Percentiles rank a stretch among this genome's conserved stretches.
phyloP scores from a whole-genome alignment of 2,888 invertebrate species.

The Lycaena phlaeas region DNA sequence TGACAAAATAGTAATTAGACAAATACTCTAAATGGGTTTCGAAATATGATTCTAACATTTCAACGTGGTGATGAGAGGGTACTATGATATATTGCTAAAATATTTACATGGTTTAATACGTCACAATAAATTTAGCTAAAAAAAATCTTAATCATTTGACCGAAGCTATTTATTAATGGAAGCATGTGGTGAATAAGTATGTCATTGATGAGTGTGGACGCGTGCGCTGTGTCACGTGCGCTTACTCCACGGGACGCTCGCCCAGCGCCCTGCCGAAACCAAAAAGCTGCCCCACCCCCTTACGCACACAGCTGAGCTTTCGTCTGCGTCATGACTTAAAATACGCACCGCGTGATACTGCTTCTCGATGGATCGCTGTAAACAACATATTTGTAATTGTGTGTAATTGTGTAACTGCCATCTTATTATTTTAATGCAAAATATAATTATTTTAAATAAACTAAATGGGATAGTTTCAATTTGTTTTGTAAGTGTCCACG shows the following conservation, averaged over 20 bases:
- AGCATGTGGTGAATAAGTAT: not conserved
- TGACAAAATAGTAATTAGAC: too few relatives aligned
- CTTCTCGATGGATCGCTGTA: not conserved
- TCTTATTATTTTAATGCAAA: too few relatives aligned
- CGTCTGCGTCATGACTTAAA: conserved; percentile 26
- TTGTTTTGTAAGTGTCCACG: too few relatives aligned
- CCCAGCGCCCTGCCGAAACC: conserved; percentile 14
- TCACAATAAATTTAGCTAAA: too few relatives aligned
- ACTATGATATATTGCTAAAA: too few relatives aligned
- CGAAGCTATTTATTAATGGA: not conserved
- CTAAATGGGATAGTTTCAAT: too few relatives aligned
- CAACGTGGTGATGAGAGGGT: too few relatives aligned
- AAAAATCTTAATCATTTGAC: not conserved
- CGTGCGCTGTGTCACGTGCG: conserved; percentile 53
- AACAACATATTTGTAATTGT: not conserved
- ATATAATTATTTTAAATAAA: too few relatives aligned
- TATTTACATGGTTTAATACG: too few relatives aligned
- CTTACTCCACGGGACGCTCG: conserved; percentile 12
- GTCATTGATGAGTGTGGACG: not conserved
- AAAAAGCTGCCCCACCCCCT: conserved; percentile 33
- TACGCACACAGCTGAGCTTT: conserved; percentile 32
- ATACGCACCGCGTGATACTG: conserved; percentile 19
- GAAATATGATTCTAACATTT: too few relatives aligned
- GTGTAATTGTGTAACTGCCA: too few relatives aligned
- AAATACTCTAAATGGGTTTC: too few relatives aligned